Evolutionary conservation across 1,140 invertebrate species (phyloP), one percentile per base, ranked within the genome.

Genomic region (Bombus turneri): DNA sequence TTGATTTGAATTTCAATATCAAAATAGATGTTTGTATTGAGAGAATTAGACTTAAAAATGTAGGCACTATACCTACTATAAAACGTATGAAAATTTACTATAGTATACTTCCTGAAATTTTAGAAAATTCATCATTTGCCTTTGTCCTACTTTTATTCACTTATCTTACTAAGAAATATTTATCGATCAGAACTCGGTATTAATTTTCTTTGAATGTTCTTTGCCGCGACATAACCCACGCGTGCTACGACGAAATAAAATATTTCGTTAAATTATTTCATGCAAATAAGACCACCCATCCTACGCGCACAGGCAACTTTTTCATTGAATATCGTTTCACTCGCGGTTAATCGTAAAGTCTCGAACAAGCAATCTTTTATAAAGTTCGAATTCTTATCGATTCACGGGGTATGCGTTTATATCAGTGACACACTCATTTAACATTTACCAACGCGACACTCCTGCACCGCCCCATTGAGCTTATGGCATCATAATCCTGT

Each of bases 231-330:
- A 34, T 28, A 53, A 39, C 22, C 37, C 25, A 18, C 13, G 39
- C 25, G 13, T 28, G 34, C 4, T 25, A 25, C 18, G 10, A 25
- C 15, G 22, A 39, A 18, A 39, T 22, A 39, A 39, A 39, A 28
- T 68, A 12, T 69, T 39, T 39, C 37, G 10, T 34, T 15, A 31
- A 80, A 28, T 43, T 80, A 37, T 77, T 37, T n/a, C n/a, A 66
- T 66, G 41, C 39, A 37, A 66, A 78, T 41, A 62, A 78, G 39
- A 71, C 22, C 76, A 77, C n/a, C 28, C 78, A 57, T 81, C 68
- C 79, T 39, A 81, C 68, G 79, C 79, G 18, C 13, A 28, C 10
- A 13, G 13, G 4, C 43, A 3, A 81, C 34, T 81, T 72, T 59
- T 41, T 68, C 34, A 47, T 81, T 53, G 28, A 72, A 53, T 22